Percentiles rank a stretch among this genome's conserved stretches.
Conservation (phyloP, 2,113 vertebrate species). For the Syrmaticus mikado region DNA sequence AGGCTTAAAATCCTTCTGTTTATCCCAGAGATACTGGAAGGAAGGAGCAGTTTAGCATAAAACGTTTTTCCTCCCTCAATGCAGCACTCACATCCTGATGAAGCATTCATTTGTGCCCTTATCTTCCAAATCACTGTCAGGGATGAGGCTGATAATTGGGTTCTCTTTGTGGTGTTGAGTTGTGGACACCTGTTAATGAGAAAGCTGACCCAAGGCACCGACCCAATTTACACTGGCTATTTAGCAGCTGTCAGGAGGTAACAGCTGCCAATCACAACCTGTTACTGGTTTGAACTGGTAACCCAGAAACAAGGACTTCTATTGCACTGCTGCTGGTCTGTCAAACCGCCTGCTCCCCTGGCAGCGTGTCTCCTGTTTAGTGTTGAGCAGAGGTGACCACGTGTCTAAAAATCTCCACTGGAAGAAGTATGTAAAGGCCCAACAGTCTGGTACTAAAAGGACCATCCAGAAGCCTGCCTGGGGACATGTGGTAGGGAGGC, state of each 20-base stretch:
- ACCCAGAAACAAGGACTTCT: background rate
- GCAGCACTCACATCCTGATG: background rate
- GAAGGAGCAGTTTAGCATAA: background rate
- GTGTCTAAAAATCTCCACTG: background rate
- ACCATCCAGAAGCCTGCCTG: background rate
- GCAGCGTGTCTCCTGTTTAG: background rate
- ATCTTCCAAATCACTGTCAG: background rate
- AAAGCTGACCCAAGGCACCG: background rate
- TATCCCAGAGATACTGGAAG: background rate
- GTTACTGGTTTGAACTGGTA: constrained; percentile 7
- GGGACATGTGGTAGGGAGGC: background rate
- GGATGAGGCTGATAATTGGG: background rate
- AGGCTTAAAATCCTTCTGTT: background rate
- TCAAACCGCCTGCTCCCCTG: background rate
- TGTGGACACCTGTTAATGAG: constrained; percentile 6
- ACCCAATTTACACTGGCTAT: background rate
- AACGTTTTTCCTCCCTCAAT: background rate
- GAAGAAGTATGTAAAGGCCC: background rate
- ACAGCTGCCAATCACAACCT: background rate
- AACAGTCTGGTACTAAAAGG: background rate
- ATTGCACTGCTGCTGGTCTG: background rate
- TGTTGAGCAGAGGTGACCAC: background rate
- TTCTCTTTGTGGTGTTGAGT: constrained; percentile 10
- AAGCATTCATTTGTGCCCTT: background rate
- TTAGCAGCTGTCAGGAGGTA: constrained; percentile 46